Base-by-base conservation (phyloP, 2,888 invertebrate species). In the Danaus chrysippus region DNA sequence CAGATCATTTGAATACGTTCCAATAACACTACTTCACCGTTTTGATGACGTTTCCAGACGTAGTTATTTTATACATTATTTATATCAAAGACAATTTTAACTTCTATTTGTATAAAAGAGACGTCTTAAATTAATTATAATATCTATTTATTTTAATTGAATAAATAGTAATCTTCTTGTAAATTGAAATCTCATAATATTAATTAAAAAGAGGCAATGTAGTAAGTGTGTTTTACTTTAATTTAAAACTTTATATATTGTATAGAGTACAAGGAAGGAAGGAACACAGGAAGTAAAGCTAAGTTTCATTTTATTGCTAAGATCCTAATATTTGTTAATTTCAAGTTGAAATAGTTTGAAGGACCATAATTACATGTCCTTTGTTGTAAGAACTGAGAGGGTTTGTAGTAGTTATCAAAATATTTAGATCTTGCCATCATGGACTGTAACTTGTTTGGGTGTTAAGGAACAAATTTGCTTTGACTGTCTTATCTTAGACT, bases 1-100 rank as follows among this genome's bases (percentile, higher is more conserved):
- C 66, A 62, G 59, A 54, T 59, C 54, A 66, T 68, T 68, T 68
- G 62, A 62, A 64, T 62, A 67, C 55, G 12, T 13, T 52, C 56
- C 61, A 64, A 62, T 42, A 15, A 10, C 34, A 49, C 44, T 44
- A 55, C 42, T 41, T 53, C 5, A 53, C 42, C 34, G 17, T 42
- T 53, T 53, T 11, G 17, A 49, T 15, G 49, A 49, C 17, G 17
- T 49, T 17, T 49, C 15, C 17, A 17, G 15, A 17, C 17, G 10
- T 17, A 49, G 15, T 49, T n/a, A 17, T 49, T 17, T 49, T 49
- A 49, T 10, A 10, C 2, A 46, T 49, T 11, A 49, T 17, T 49
- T 10, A 10, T 34, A 34, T 34, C 23, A 34, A 5, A 34, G 6
- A 34, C 8, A 34, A 34, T 34, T 34, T 5, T 34, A 34, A 3